Conservation (phyloP, 2,797 vertebrate genomes). For the Coregonus ussuriensis region DNA sequence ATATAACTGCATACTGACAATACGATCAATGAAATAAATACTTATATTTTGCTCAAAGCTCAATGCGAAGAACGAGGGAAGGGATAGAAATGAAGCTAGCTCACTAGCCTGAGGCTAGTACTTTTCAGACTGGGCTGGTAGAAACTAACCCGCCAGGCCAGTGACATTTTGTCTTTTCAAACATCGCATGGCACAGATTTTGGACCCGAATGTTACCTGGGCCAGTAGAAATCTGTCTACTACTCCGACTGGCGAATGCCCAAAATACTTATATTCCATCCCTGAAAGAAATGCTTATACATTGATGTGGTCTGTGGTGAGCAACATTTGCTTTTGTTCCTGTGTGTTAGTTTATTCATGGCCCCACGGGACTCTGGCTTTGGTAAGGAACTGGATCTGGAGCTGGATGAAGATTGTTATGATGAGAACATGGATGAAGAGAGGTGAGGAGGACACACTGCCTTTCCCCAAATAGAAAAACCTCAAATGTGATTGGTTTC, state of each 20-base stretch:
- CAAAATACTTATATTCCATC: too few relatives aligned
- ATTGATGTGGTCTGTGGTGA: not conserved
- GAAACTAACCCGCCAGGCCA: too few relatives aligned
- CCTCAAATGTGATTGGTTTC: not conserved
- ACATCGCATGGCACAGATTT: not conserved
- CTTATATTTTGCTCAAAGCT: not conserved
- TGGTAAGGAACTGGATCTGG: constrained; percentile 50
- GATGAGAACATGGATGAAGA: constrained; percentile 58
- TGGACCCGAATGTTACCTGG: not conserved
- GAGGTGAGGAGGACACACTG: constrained; percentile 39
- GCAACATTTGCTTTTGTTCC: not conserved
- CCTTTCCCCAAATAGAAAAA: not conserved
- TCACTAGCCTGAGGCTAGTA: not conserved
- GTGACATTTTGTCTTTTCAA: not conserved
- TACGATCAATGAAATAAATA: not conserved
- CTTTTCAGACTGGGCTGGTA: not conserved
- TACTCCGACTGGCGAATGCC: too few relatives aligned
- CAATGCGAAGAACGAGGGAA: not conserved
- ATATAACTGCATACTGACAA: not conserved
- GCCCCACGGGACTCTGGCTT: constrained; percentile 51
- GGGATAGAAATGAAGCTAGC: not conserved
- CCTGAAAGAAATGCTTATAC: not conserved
- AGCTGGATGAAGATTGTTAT: constrained; percentile 57
- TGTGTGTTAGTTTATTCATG: constrained; percentile 51
- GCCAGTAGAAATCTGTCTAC: not conserved